Conservation (phyloP, 2,113 vertebrate genomes). For the Numenius arquata region DNA sequence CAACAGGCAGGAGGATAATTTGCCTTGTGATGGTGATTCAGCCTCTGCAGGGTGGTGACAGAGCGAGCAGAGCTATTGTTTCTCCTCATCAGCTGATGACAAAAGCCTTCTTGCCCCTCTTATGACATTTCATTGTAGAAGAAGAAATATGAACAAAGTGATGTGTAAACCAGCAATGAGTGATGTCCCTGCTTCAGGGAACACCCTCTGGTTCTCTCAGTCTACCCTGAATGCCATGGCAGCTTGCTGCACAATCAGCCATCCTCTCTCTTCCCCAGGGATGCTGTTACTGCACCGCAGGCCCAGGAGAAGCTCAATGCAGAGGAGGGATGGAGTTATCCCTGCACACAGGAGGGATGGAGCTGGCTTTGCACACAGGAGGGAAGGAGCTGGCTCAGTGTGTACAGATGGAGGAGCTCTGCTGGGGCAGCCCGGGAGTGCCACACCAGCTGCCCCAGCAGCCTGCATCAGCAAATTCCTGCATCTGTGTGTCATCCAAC, state of each 20-base stretch:
- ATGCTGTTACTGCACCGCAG: fast-evolving
- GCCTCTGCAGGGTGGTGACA: not conserved
- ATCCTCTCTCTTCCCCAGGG: not conserved
- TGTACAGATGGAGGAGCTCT: fast-evolving
- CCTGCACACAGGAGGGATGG: fast-evolving
- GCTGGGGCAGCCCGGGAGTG: not conserved
- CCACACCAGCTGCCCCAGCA: not conserved
- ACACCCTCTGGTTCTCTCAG: not conserved
- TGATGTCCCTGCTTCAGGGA: not conserved
- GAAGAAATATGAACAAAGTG: not conserved
- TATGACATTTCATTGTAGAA: not conserved
- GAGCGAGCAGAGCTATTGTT: slow-evolving; percentile 21
- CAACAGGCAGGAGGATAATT: not conserved
- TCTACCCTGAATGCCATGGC: not conserved
- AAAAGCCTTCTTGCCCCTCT: not conserved
- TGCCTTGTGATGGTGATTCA: slow-evolving; percentile 53
- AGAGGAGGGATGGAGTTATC: fast-evolving
- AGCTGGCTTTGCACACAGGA: fast-evolving
- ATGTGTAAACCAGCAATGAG: not conserved
- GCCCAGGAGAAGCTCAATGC: not conserved
- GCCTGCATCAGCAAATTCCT: not conserved
- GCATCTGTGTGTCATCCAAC: not conserved
- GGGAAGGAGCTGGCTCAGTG: not conserved
- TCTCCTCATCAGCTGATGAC: not conserved
- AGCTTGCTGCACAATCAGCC: not conserved